These are phyloP conservation scores for Eulemur rubriventer DNA, from an alignment of 2,797 vertebrate species.

Conservation along the genomic window DNA sequence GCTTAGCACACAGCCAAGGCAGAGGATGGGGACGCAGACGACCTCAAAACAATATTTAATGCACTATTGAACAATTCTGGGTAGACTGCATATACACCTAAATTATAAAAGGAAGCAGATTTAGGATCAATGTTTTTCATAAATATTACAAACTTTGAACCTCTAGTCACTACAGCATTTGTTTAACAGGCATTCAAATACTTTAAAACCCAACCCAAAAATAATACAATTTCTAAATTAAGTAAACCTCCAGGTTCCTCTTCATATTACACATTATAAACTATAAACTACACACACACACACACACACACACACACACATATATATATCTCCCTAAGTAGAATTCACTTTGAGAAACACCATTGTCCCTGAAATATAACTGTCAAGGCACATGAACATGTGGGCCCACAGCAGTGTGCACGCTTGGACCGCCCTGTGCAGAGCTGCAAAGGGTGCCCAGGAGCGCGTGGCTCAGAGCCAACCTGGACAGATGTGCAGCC, in stretches of 20 bases:
- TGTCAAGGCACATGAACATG: no score
- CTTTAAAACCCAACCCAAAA: neutral
- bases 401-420: fast-evolving
- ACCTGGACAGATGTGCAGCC: fast-evolving
- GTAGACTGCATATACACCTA: fast-evolving
- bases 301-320: no score
- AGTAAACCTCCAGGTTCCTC: neutral
- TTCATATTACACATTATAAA: neutral
- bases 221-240: neutral
- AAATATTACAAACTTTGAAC: neutral
- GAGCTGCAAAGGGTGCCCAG: fast-evolving
- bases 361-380: fast-evolving
- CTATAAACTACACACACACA: neutral
- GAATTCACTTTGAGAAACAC: neutral
- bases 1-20: fast-evolving
- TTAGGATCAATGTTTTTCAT: neutral
- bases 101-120: neutral
- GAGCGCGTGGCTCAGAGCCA: fast-evolving
- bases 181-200: neutral
- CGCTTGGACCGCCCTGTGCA: no score
- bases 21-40: neutral
- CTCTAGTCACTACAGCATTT: neutral
- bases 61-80: neutral
- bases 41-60: fast-evolving
- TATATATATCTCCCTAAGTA: neutral